A percentile compares a stretch with the other conserved stretches of the same genome.
Evolutionary conservation across 2,797 vertebrate genomes (phyloP).

Genomic region (Periophthalmus magnuspinnatus): DNA sequence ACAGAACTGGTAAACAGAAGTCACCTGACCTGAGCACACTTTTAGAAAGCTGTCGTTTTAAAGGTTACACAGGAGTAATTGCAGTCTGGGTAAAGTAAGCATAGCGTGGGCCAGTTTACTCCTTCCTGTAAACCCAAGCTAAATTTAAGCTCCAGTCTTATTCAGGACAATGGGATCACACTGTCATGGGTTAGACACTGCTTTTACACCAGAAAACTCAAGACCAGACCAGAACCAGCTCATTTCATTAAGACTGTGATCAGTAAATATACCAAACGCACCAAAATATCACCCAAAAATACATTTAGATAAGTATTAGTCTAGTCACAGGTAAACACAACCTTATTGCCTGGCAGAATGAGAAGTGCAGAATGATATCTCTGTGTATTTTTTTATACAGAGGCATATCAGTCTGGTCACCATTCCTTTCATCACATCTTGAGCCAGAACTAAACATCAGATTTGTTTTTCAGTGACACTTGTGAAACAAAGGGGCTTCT

Average conservation of each 20-base stretch:
- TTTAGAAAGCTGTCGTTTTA: slow-evolving; percentile 54
- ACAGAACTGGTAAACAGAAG: slow-evolving; percentile 40
- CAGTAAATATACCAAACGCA: background rate
- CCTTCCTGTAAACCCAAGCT: slow-evolving; percentile 19
- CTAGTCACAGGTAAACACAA: background rate
- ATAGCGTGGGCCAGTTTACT: slow-evolving; percentile 12
- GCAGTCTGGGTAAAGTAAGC: slow-evolving; percentile 45
- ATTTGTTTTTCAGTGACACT: too few relatives aligned
- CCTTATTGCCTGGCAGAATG: background rate
- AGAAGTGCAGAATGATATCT: too few relatives aligned
- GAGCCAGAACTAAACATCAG: too few relatives aligned
- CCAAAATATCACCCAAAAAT: background rate
- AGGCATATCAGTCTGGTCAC: too few relatives aligned
- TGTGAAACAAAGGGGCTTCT: too few relatives aligned
- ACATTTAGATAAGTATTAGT: background rate
- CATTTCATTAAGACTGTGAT: background rate
- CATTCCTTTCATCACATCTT: too few relatives aligned
- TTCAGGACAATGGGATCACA: background rate
- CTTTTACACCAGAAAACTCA: background rate
- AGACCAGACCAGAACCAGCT: background rate
- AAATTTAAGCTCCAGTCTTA: background rate
- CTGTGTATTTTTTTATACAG: too few relatives aligned
- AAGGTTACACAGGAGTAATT: slow-evolving; percentile 45
- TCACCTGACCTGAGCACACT: slow-evolving; percentile 42
- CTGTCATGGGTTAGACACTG: background rate